A percentile compares a stretch with the other conserved stretches of the same genome.
phyloP scores from a whole-genome alignment of 2,113 vertebrate genomes.

The Bubo bubo region DNA sequence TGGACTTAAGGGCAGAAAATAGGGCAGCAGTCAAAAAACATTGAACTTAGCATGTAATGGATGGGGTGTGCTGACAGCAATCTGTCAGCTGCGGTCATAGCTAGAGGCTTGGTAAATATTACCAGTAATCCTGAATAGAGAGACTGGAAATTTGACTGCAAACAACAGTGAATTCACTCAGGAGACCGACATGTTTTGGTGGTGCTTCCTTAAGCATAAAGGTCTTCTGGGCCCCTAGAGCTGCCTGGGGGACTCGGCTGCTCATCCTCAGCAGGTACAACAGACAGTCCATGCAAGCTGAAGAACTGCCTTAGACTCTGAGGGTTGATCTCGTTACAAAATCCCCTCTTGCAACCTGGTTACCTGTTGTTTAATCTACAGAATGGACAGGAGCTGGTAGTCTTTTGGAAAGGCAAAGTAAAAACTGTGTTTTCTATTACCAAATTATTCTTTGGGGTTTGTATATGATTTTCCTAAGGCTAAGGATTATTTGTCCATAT shows the following conservation, averaged over 20 bases:
- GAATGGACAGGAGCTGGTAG: background rate
- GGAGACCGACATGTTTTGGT: background rate
- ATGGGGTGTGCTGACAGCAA: background rate
- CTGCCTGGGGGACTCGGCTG: fast-evolving
- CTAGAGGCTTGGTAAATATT: background rate
- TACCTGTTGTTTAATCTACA: background rate
- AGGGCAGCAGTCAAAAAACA: background rate
- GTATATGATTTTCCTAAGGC: background rate
- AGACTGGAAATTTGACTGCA: background rate
- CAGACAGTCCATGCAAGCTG: background rate
- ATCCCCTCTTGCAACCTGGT: background rate
- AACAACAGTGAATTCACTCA: background rate
- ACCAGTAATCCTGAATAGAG: background rate
- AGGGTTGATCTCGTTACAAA: background rate
- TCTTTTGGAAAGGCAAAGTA: background rate
- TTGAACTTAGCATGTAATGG: background rate
- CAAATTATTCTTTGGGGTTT: background rate
- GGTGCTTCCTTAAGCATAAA: background rate
- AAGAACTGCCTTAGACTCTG: background rate
- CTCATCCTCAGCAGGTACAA: background rate
- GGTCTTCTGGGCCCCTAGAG: background rate
- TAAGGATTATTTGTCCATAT: background rate
- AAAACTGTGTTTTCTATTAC: background rate
- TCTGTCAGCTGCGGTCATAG: background rate
- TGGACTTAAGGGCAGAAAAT: background rate